These are phyloP conservation scores for Atta cephalotes DNA, from an alignment of 1,140 invertebrate species.

Conservation along the genomic window DNA sequence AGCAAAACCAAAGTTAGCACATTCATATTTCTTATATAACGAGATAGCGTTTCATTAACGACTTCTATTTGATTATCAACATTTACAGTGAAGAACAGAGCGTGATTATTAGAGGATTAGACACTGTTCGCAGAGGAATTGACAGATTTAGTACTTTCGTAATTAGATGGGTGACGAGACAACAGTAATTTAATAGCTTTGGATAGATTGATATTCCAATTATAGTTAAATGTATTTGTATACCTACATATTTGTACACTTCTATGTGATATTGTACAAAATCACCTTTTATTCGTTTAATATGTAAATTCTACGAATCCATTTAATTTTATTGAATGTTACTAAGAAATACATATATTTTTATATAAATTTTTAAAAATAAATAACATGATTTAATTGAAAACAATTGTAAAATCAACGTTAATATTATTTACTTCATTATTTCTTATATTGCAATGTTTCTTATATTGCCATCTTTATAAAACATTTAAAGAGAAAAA, in stretches of 20 bases:
- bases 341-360: neutral
- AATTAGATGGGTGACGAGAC: neutral
- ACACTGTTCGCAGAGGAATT: conserved; percentile 28
- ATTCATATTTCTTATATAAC: conserved; percentile 17
- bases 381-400: neutral
- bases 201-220: neutral
- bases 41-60: neutral
- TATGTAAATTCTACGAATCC: neutral
- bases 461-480: too few species aligned
- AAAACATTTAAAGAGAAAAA: neutral
- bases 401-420: neutral
- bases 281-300: neutral
- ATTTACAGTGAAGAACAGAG: conserved; percentile 43
- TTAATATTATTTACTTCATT: neutral
- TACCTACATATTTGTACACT: neutral
- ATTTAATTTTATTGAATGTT: conserved; percentile 1
- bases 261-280: neutral
- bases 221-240: neutral
- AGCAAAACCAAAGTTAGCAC: conserved; percentile 42
- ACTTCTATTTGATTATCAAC: neutral
- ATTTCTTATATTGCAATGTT: neutral
- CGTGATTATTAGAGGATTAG: conserved; percentile 11
- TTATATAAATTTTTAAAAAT: neutral
- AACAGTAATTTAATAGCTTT: neutral
- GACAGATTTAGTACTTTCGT: neutral